A percentile compares a stretch with the other conserved stretches of the same genome.
These are phyloP conservation scores for Cybosia mesomella DNA, from an alignment of 2,888 invertebrate species.

Conservation along the genomic window DNA sequence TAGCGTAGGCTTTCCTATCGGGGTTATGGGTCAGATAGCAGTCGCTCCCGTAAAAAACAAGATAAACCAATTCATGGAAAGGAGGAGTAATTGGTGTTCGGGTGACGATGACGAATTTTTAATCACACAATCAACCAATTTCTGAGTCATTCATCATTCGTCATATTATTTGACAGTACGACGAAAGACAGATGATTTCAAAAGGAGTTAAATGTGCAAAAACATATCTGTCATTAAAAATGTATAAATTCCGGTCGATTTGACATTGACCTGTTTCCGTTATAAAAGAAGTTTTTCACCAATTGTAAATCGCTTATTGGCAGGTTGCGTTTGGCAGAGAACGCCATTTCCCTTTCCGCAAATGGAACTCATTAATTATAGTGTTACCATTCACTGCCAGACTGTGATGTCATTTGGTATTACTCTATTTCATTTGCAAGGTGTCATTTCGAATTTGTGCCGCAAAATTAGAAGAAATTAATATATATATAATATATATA, in stretches of 20 bases:
- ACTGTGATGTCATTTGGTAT: conserved; percentile 3
- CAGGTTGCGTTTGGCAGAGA: conserved; percentile 17
- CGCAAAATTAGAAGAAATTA: background rate
- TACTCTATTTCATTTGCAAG: background rate
- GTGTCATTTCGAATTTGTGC: background rate
- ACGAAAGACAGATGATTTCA: too few species aligned
- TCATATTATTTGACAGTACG: too few species aligned
- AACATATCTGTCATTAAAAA: background rate
- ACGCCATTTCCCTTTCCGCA: conserved; percentile 22
- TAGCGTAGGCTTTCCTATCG: too few species aligned
- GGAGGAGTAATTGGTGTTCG: too few species aligned
- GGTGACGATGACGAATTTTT: too few species aligned
- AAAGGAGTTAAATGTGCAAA: too few species aligned
- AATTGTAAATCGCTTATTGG: conserved; percentile 21
- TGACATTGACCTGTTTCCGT: conserved; percentile 21
- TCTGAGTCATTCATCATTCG: too few species aligned
- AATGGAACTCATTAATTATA: conserved; percentile 15
- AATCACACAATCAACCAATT: too few species aligned
- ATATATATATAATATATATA: too few species aligned
- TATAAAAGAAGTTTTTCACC: conserved; percentile 20
- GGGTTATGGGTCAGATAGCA: too few species aligned
- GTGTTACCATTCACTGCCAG: background rate
- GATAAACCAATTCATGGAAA: too few species aligned
- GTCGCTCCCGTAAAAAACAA: too few species aligned
- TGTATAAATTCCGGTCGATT: conserved; percentile 8